Evolutionary conservation across 2,113 vertebrate species (phyloP).

Genomic region (Syngnathus floridae): DNA sequence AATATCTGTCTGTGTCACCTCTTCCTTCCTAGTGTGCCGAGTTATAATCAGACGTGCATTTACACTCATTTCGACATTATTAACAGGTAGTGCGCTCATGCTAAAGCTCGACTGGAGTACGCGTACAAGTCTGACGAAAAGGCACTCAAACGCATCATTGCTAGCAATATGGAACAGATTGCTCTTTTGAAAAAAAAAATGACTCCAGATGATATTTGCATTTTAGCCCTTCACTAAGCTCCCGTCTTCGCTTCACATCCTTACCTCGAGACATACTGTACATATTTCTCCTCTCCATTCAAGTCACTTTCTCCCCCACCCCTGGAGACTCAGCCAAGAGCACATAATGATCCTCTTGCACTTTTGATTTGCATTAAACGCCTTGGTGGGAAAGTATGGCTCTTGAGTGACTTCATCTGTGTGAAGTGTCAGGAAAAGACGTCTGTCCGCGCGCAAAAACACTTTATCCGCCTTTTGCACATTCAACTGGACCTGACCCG

Average conservation of each 20-base stretch:
- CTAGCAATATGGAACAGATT: conserved; percentile 28
- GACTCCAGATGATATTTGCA: conserved; percentile 38
- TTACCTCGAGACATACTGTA: conserved; percentile 26
- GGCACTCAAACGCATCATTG: conserved; percentile 14
- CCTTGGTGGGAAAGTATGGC: conserved; percentile 35
- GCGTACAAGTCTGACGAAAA: background rate
- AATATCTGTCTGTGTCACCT: background rate
- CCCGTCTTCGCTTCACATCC: conserved; percentile 17
- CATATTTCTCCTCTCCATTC: conserved; percentile 47
- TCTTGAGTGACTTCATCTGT: conserved; percentile 30
- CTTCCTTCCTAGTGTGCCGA: background rate
- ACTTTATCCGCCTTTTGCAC: conserved; percentile 14
- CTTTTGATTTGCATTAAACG: conserved; percentile 54
- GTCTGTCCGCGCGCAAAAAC: conserved; percentile 31
- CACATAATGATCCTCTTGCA: conserved; percentile 47
- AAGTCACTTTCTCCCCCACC: conserved; percentile 37
- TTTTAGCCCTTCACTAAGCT: conserved; percentile 10
- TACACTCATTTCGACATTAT: background rate
- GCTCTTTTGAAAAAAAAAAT: conserved; percentile 32
- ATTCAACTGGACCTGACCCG: conserved; percentile 34
- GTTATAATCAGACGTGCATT: background rate
- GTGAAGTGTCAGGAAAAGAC: conserved; percentile 18
- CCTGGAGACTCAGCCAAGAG: conserved; percentile 47
- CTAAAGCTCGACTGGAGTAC: background rate
- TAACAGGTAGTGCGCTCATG: background rate